Percentiles rank a stretch among this genome's conserved stretches.
Conservation (phyloP, 1,140 invertebrate genomes). For the Drosophila parvula region DNA sequence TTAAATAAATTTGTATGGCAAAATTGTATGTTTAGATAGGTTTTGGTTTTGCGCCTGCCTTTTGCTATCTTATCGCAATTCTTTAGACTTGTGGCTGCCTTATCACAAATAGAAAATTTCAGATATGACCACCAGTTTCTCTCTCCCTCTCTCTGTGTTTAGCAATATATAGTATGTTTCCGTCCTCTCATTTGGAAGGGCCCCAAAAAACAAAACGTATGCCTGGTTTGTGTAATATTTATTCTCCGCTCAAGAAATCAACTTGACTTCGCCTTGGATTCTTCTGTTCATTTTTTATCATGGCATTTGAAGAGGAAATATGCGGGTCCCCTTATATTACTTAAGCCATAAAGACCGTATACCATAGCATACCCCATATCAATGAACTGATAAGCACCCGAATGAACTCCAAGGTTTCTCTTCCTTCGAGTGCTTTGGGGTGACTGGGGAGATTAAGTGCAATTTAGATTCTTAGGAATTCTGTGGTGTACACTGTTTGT, state of each 20-base stretch:
- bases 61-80: slow-evolving; percentile 44
- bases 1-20: slow-evolving; percentile 17
- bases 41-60: slow-evolving; percentile 25
- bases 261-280: slow-evolving; percentile 31
- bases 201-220: slow-evolving; percentile 9
- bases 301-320: slow-evolving; percentile 19
- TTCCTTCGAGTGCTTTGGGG: slow-evolving; percentile 20
- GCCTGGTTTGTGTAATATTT: slow-evolving; percentile 44
- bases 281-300: slow-evolving; percentile 19
- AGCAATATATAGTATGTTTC: slow-evolving; percentile 21
- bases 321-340: slow-evolving; percentile 16
- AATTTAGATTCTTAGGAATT: slow-evolving; percentile 15
- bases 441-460: slow-evolving; percentile 26
- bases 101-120: slow-evolving; percentile 31
- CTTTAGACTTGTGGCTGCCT: slow-evolving; percentile 25
- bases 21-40: slow-evolving; percentile 29
- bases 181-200: slow-evolving; percentile 12
- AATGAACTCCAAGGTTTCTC: slow-evolving; percentile 65
- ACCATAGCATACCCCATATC: slow-evolving; percentile 46
- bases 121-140: slow-evolving; percentile 31
- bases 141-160: background rate
- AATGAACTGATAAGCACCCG: slow-evolving; percentile 70
- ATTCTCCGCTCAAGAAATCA: slow-evolving; percentile 15
- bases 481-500: background rate
- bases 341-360: background rate